Percentiles rank a stretch among this genome's conserved stretches.
These are phyloP conservation scores for Ciconia maguari DNA, from an alignment of 2,113 vertebrate genomes.

Conservation along the genomic window DNA sequence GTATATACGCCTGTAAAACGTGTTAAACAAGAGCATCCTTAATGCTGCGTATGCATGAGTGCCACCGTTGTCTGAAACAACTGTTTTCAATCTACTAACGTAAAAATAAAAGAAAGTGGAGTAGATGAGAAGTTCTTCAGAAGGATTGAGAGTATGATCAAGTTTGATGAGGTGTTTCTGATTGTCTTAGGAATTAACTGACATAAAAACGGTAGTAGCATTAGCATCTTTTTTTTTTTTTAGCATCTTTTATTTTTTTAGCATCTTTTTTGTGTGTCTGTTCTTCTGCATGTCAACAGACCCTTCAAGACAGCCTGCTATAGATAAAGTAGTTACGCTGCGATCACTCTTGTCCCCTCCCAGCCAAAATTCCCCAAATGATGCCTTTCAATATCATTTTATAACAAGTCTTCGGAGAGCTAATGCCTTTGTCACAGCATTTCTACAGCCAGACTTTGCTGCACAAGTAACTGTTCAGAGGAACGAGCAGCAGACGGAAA, in stretches of 20 bases:
- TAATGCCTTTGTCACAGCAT: constrained; percentile 6
- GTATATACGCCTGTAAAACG: rapidly evolving
- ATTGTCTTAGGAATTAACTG: constrained; percentile 19
- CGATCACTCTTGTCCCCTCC: background rate
- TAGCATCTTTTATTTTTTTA: background rate
- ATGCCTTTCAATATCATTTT: constrained; percentile 37
- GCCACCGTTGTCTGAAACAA: background rate
- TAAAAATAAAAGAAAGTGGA: background rate
- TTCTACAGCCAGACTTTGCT: constrained; percentile 11
- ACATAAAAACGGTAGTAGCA: constrained; percentile 22
- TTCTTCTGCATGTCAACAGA: constrained; percentile 20
- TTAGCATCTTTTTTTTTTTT: background rate
- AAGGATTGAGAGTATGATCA: background rate
- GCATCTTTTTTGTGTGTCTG: background rate
- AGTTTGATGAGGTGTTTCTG: constrained; percentile 37
- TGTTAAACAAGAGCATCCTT: background rate
- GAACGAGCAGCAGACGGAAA: background rate
- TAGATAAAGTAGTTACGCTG: background rate
- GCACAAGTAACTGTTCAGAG: background rate
- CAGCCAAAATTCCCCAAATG: constrained; percentile 1
- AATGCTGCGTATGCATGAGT: rapidly evolving
- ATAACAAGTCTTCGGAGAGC: constrained; percentile 20
- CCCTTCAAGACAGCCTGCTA: constrained; percentile 25
- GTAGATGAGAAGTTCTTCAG: background rate
- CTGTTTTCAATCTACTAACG: background rate